Conservation (phyloP, 2,888 invertebrate species). For the Lycocerus yunnanus region DNA sequence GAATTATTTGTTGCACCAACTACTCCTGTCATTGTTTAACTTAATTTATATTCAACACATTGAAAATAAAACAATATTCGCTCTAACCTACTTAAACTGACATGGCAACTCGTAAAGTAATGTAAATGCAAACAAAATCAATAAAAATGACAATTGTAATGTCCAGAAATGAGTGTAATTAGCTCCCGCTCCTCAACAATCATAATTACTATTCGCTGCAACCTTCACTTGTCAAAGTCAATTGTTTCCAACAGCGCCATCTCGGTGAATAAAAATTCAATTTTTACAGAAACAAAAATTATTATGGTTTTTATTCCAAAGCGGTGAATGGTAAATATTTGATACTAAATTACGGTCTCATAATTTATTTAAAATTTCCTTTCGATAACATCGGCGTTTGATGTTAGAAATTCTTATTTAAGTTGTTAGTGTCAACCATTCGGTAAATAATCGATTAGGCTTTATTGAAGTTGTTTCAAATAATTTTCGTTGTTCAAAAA, state of each 20-base stretch:
- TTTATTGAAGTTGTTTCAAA: neutral
- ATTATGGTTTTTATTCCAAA: too few species aligned
- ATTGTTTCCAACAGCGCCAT: neutral
- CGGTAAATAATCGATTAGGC: neutral
- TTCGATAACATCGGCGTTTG: neutral
- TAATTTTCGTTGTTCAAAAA: neutral
- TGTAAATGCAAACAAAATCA: neutral
- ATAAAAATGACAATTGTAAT: neutral
- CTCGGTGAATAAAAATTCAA: neutral
- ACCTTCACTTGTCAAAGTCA: neutral
- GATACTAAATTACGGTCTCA: neutral
- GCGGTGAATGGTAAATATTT: neutral
- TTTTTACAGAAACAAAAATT: neutral
- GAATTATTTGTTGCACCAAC: neutral
- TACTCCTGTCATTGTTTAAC: neutral
- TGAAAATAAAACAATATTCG: neutral
- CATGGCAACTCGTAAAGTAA: neutral
- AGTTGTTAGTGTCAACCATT: neutral
- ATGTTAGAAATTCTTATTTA: neutral
- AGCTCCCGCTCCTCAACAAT: neutral
- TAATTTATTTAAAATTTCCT: neutral
- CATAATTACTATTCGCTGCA: too few species aligned
- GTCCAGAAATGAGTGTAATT: neutral
- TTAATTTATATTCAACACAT: neutral
- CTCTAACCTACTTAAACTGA: neutral